phyloP scores from a whole-genome alignment of 1,140 invertebrate genomes.

The Polypedilum vanderplanki region DNA sequence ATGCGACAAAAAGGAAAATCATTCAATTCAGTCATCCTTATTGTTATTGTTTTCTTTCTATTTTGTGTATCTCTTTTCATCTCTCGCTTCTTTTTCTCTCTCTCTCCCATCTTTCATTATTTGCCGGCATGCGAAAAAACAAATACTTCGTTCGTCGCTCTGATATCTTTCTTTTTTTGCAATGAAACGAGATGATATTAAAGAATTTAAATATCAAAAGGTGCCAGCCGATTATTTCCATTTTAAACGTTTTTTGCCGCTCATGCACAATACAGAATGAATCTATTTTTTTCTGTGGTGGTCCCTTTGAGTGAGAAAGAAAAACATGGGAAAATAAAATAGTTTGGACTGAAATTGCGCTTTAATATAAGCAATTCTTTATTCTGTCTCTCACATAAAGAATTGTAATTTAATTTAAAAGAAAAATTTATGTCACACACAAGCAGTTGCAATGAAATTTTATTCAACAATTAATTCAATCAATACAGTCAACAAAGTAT shows the following conservation, averaged over 20 bases:
- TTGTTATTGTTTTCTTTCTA: neutral
- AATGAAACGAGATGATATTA: neutral
- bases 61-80: neutral
- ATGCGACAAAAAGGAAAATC: neutral
- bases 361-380: too few species aligned
- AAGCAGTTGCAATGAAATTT: too few species aligned
- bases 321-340: too few species aligned
- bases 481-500: too few species aligned
- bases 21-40: constrained; percentile 13
- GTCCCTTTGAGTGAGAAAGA: too few species aligned
- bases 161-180: neutral
- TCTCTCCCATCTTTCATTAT: neutral
- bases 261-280: neutral
- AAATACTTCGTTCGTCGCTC: neutral
- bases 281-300: too few species aligned
- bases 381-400: too few species aligned
- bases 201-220: constrained; percentile 20
- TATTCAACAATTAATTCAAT: too few species aligned
- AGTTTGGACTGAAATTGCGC: too few species aligned
- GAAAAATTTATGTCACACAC: too few species aligned
- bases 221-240: neutral
- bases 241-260: constrained; percentile 6
- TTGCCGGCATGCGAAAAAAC: neutral
- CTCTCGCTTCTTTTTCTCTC: neutral
- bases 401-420: too few species aligned